Conservation (phyloP, 1,140 invertebrate species). For the Drosophila jambulina region DNA sequence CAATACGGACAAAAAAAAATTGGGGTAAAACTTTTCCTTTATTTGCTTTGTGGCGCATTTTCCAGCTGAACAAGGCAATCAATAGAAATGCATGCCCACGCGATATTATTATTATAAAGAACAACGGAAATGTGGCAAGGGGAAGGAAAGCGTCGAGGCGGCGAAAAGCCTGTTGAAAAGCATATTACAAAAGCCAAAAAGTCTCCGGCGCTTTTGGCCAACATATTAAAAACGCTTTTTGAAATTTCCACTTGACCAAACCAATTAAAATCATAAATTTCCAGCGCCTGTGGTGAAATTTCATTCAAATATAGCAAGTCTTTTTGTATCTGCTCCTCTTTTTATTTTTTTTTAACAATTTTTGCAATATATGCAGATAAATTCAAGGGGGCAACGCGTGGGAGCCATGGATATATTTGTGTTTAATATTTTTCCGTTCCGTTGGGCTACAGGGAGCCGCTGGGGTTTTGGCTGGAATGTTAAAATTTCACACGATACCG, state of each 20-base stretch:
- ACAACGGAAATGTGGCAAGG: conserved; percentile 16
- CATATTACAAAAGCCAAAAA: conserved; percentile 62
- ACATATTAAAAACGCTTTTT: conserved; percentile 68
- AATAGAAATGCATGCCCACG: conserved; percentile 60
- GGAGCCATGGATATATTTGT: conserved; percentile 42
- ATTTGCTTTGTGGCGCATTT: conserved; percentile 45
- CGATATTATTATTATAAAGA: conserved; percentile 65
- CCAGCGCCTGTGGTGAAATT: conserved; percentile 61
- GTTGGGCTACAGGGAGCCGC: conserved; percentile 23
- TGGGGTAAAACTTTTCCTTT: conserved; percentile 8
- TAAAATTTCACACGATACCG: conserved; percentile 54
- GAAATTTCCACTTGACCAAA: conserved; percentile 78
- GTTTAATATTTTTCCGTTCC: conserved; percentile 57
- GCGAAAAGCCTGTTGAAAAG: conserved; percentile 14
- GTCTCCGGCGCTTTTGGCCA: conserved; percentile 38
- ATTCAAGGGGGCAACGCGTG: conserved; percentile 19
- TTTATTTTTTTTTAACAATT: conserved; percentile 14
- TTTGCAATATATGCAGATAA: conserved; percentile 53
- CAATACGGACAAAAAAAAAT: conserved; percentile 18
- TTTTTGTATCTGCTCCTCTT: conserved; percentile 27
- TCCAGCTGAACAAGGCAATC: conserved; percentile 70
- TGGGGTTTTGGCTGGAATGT: conserved; percentile 23
- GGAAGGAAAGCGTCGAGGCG: background rate
- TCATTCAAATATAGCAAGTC: conserved; percentile 67
- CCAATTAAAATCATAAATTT: conserved; percentile 84